Percentiles rank a stretch among this genome's conserved stretches.
Evolutionary conservation across 1,140 invertebrate species (phyloP).

Genomic region (Microplitis mediator): DNA sequence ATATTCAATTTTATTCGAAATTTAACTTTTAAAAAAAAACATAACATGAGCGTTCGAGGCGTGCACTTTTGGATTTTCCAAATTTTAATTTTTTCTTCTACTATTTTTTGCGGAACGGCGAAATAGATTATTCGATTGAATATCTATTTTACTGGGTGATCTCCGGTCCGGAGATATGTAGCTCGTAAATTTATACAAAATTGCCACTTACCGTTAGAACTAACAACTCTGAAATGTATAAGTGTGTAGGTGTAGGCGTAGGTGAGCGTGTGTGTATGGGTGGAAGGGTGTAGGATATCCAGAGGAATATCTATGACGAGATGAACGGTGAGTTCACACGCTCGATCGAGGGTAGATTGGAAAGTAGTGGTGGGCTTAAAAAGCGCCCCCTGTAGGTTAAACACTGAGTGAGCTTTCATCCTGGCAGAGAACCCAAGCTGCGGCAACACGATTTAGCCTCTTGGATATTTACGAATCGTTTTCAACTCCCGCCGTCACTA

Average conservation of each 20-base stretch:
- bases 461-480: constrained; percentile 9
- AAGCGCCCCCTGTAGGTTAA: too few species aligned
- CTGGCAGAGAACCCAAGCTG: not conserved
- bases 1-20: too few species aligned
- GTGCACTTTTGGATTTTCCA: too few species aligned
- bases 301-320: constrained; percentile 4
- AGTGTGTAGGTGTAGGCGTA: too few species aligned
- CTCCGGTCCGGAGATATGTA: not conserved
- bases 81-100: too few species aligned
- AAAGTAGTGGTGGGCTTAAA: not conserved
- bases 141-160: constrained; percentile 9
- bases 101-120: not conserved
- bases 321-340: not conserved
- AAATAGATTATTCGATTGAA: constrained; percentile 9
- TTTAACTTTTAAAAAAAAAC: too few species aligned
- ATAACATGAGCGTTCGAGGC: too few species aligned
- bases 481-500: not conserved
- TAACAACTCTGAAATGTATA: constrained; percentile 1
- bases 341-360: constrained; percentile 4
- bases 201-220: constrained; percentile 16
- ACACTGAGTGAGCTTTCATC: not conserved
- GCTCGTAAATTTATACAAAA: constrained; percentile 20
- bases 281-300: not conserved
- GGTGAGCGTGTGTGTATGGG: too few species aligned
- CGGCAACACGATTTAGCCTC: not conserved